Conservation (phyloP, 2,797 vertebrate genomes). For the Hypotaenidia okinawae region DNA sequence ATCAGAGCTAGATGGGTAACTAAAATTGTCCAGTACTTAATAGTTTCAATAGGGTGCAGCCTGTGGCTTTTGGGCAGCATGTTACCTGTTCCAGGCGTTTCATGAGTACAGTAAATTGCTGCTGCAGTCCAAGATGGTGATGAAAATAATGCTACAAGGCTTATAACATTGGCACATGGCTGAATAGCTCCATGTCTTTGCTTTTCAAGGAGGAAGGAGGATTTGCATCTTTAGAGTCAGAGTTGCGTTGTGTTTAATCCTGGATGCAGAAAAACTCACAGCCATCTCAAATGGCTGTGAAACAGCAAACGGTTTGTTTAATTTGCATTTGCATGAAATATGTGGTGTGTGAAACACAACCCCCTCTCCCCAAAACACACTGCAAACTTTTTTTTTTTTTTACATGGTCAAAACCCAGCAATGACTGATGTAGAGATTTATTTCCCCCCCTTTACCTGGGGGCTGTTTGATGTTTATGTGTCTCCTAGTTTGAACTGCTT, state of each 20-base stretch:
- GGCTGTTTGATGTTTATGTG: neutral
- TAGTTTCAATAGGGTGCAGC: neutral
- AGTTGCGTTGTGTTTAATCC: neutral
- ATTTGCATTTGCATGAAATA: neutral
- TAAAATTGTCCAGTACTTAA: neutral
- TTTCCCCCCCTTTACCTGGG: neutral
- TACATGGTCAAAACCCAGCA: neutral
- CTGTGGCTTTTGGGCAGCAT: neutral
- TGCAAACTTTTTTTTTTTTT: neutral
- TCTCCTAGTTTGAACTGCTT: neutral
- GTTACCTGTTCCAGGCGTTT: neutral
- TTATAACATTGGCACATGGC: too few relatives aligned
- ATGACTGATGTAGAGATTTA: neutral
- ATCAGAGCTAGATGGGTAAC: neutral
- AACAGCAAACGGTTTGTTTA: neutral
- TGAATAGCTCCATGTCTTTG: neutral
- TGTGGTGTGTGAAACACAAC: neutral
- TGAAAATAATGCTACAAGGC: neutral
- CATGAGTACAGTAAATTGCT: neutral
- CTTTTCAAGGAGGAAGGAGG: neutral
- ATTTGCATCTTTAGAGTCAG: neutral
- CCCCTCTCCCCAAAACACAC: neutral
- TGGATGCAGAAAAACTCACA: neutral
- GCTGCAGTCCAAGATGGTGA: neutral
- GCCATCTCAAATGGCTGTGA: neutral